Evolutionary conservation across 2,113 vertebrate species (phyloP), one percentile per base, ranked within the genome.

Genomic region (Tautogolabrus adspersus): DNA sequence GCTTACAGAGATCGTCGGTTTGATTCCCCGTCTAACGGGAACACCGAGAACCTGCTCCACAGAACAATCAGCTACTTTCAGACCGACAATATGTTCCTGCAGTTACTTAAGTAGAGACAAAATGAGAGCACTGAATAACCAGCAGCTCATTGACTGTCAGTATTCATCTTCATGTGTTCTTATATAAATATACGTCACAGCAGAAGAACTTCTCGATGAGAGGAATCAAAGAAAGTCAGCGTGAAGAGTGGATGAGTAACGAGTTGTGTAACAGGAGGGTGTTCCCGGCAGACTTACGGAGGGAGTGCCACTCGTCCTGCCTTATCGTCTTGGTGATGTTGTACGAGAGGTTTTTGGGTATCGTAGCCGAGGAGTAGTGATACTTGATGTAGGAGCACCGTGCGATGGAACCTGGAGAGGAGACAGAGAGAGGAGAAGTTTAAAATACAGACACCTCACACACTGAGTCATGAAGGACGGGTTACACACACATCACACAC

Each of bases 261-360:
- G 26, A 2, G 26, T n/a, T n/a, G 3, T 3, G 26, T 26, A 34
- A 6, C 30, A 6, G 30, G 30, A 34, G 26, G 3, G 26, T 1
- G 26, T 26, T 26, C 3, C 26, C n/a, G n/a, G n/a, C n/a, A 18
- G 5, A 61, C 98, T 99, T 94, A 99, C 98, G 98, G 66, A 99
- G 93, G 65, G 97, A 96, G 0, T 99, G 98, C 98, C 98, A 99
- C 88, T 99, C 98, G 22, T 99, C 98, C 93, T 99, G 98, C 54
- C 97, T 95, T 92, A 99, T 99, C n/a, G 97, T 98, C 95, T 97
- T 98, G 52, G 97, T 98, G 93, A 98, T 97, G 93, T 99, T 98
- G 93, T 96, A 97, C 49, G 97, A 98, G 77, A 99, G 96, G 92
- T 98, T 99, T 94, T 97, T 98, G 90, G 97, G 97, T 92, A 98